Evolutionary conservation across 2,797 vertebrate species (phyloP), one percentile per base, ranked within the genome.

Genomic region (Sebastes taczanowskii): DNA sequence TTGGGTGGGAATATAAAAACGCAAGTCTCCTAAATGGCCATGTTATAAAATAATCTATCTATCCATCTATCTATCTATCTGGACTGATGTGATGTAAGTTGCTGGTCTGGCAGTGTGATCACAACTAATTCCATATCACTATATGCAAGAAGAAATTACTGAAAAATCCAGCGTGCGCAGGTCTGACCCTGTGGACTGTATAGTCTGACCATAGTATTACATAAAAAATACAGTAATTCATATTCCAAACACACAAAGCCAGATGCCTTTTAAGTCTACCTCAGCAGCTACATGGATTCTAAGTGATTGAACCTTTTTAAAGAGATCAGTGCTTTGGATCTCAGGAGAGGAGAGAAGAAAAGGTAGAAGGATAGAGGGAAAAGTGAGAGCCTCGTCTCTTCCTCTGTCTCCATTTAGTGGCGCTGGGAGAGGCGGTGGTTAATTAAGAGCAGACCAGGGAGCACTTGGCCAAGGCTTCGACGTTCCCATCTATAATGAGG

Each of bases 401-500:
- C 72, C 75, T 79, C 71, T 34, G 80, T 83, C 79, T 90, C 80
- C 80, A 86, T 89, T 89, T 80, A 86, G 88, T 80, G 86, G 86
- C 67, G 11, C 83, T 46, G 81, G 90, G 89, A 93, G 78, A 94
- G 86, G 85, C 84, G 34, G 78, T 22, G 78, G 82, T 92, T 95
- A 94, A 95, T 95, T 94, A 95, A 92, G 91, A 91, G 89, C 70
- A 94, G 91, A 92, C 89, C 91, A 84, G 93, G 93, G 94, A 95
- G 90, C 86, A 86, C 91, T 94, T 94, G 94, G 94, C 95, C 95
- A 93, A 92, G 83, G 87, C 91, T 91, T 86, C 59, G 23, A 81
- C 75, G 38, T 88, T 94, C 89, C 89, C 88, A 88, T 83, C 92
- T 90, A 94, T 96, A 96, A 96, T 95, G 93, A 96, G 92, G 92